Evolutionary conservation across 2,797 vertebrate species (phyloP).

Genomic region (Geotrypetes seraphini): DNA sequence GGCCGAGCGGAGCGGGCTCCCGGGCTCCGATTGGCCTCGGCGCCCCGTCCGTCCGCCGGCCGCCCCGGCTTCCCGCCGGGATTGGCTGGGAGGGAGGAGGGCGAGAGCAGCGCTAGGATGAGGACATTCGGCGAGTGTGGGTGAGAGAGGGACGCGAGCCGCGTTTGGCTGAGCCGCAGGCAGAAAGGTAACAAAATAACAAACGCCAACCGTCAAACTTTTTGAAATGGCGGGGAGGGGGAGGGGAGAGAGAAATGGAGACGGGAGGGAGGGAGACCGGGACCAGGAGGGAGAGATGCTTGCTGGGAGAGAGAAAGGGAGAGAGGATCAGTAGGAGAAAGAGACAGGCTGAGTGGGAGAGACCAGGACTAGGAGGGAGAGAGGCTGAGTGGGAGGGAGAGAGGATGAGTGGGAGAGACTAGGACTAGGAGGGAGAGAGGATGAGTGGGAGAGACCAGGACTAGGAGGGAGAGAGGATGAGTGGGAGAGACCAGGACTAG

Average conservation of each 20-base stretch:
- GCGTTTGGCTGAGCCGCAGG: slow-evolving; percentile 7
- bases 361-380: no score
- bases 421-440: background rate
- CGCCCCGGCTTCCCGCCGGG: no score
- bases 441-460: background rate
- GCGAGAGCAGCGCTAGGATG: slow-evolving; percentile 6
- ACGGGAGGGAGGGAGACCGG: slow-evolving; percentile 24
- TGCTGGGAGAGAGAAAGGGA: slow-evolving; percentile 1
- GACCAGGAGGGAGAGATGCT: slow-evolving; percentile 3
- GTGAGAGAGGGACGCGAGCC: background rate
- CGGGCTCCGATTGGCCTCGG: no score
- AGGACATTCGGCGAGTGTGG: background rate
- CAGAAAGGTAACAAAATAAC: background rate
- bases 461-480: no score
- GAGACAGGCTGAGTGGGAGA: background rate
- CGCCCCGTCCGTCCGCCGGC: no score
- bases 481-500: no score
- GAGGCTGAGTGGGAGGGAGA: no score
- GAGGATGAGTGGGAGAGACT: background rate
- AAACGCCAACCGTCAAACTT: no score
- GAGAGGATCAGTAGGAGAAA: slow-evolving; percentile 1
- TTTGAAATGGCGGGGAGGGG: no score
- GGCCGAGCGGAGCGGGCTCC: background rate
- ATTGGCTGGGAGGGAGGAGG: slow-evolving; percentile 13
- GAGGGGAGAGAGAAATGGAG: background rate